Evolutionary conservation across 2,888 invertebrate genomes (phyloP).

Genomic region (Mythimna pallens): DNA sequence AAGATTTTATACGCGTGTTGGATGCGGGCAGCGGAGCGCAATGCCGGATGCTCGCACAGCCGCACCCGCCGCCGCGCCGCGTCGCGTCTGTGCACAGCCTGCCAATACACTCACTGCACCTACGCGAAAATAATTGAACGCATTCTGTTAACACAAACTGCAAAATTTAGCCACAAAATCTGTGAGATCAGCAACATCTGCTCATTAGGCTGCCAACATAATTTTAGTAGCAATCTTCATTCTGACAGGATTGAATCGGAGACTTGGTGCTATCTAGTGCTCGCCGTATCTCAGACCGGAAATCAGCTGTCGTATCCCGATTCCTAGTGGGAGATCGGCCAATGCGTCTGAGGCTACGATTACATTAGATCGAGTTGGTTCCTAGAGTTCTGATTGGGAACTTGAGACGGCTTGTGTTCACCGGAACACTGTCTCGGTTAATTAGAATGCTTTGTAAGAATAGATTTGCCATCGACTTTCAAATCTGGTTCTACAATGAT

Average conservation of each 20-base stretch:
- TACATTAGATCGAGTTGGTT: slow-evolving; percentile 82
- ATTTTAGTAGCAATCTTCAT: slow-evolving; percentile 53
- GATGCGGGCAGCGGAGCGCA: slow-evolving; percentile 80
- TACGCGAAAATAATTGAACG: slow-evolving; percentile 46
- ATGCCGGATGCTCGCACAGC: slow-evolving; percentile 72
- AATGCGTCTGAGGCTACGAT: slow-evolving; percentile 82
- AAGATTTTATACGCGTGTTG: slow-evolving; percentile 85
- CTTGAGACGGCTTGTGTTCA: slow-evolving; percentile 74
- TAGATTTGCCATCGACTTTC: slow-evolving; percentile 75
- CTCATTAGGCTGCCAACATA: slow-evolving; percentile 52
- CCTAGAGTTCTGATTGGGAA: slow-evolving; percentile 80
- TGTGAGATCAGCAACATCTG: slow-evolving; percentile 52
- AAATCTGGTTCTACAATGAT: slow-evolving; percentile 62
- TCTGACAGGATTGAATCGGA: slow-evolving; percentile 62
- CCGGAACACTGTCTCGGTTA: slow-evolving; percentile 80
- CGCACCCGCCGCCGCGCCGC: slow-evolving; percentile 25
- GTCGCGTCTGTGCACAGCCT: slow-evolving; percentile 39
- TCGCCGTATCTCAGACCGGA: slow-evolving; percentile 78
- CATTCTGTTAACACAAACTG: slow-evolving; percentile 42
- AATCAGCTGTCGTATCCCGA: slow-evolving; percentile 88
- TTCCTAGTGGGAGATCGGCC: slow-evolving; percentile 85
- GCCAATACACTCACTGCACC: slow-evolving; percentile 50
- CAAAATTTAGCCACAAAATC: slow-evolving; percentile 32
- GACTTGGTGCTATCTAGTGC: slow-evolving; percentile 70
- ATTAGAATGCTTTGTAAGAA: slow-evolving; percentile 77